Evolutionary conservation across 2,797 vertebrate species (phyloP).

Genomic region (Phrynocephalus guinanensis): DNA sequence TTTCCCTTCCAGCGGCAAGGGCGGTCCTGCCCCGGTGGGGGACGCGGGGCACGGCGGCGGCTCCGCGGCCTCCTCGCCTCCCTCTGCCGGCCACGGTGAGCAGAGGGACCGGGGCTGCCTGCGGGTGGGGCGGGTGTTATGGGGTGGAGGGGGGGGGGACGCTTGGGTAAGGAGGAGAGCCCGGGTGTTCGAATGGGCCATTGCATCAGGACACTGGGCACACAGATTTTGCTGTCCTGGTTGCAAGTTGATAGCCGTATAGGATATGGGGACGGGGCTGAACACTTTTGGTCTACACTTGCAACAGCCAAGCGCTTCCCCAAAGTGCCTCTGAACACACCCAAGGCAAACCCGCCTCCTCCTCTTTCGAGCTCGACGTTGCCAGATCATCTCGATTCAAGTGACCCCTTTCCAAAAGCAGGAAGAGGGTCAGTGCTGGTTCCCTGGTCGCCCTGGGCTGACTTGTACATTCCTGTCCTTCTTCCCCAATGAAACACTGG

Average conservation of each 20-base stretch:
- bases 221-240: background rate
- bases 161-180: no score
- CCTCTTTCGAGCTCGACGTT: background rate
- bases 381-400: no score
- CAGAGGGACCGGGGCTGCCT: background rate
- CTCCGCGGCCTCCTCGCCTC: conserved; percentile 14
- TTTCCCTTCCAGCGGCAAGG: background rate
- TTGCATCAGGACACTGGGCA: background rate
- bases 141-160: no score
- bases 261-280: background rate
- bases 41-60: background rate
- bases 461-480: no score
- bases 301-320: background rate
- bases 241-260: background rate
- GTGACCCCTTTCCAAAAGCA: background rate
- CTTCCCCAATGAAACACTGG: background rate
- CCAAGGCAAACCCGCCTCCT: background rate
- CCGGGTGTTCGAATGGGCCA: no score
- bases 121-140: no score
- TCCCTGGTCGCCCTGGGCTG: background rate
- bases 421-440: background rate
- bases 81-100: conserved; percentile 19
- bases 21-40: background rate
- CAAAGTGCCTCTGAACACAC: background rate
- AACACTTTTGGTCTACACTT: no score